Percentiles rank a stretch among this genome's conserved stretches.
phyloP scores from a whole-genome alignment of 2,797 vertebrate genomes.

The Macropus fuliginosus region DNA sequence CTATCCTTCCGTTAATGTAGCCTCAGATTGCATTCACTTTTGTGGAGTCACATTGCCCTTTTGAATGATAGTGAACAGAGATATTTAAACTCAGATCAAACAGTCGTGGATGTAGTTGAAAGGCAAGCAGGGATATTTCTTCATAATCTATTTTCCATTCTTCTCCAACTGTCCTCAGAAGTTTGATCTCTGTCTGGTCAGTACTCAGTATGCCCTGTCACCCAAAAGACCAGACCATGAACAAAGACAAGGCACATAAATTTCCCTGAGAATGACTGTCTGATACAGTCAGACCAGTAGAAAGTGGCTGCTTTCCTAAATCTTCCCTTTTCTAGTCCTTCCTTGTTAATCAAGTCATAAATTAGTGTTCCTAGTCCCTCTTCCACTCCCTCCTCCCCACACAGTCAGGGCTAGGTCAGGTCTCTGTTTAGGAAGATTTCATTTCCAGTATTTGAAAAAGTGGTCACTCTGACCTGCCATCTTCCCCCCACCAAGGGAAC shows the following conservation, averaged over 20 bases:
- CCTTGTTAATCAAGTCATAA: conserved; percentile 72
- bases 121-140: background rate
- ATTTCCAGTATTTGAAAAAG: conserved; percentile 83
- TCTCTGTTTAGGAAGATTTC: conserved; percentile 79
- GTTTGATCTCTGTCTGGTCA: conserved; percentile 33
- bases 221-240: background rate
- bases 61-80: conserved; percentile 23
- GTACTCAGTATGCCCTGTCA: conserved; percentile 15
- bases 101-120: background rate
- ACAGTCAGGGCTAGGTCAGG: conserved; percentile 58
- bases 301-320: conserved; percentile 38
- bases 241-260: conserved; percentile 2
- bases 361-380: conserved; percentile 48
- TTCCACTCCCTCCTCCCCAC: conserved; percentile 19
- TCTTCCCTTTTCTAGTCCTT: conserved; percentile 18
- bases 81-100: conserved; percentile 42
- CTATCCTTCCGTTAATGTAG: conserved; percentile 36
- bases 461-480: conserved; percentile 79
- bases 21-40: conserved; percentile 15
- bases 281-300: conserved; percentile 27
- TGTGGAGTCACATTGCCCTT: background rate
- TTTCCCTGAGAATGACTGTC: conserved; percentile 26
- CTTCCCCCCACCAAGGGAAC: conserved; percentile 64
- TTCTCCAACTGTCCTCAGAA: conserved; percentile 28
- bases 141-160: conserved; percentile 12